Conservation (phyloP, 2,113 vertebrate genomes). For the Sander lucioperca region DNA sequence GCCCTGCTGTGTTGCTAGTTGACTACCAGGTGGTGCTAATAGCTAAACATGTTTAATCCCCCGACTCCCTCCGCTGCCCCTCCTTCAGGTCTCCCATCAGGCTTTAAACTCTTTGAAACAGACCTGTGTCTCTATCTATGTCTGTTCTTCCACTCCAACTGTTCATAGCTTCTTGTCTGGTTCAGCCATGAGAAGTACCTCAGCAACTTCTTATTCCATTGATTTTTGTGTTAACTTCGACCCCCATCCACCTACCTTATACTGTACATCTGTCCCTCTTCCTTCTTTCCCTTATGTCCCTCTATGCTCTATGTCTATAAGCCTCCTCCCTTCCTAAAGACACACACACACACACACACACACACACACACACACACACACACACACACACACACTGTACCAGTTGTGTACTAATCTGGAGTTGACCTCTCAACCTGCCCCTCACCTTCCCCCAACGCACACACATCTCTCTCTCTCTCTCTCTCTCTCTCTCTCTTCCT, state of each 20-base stretch:
- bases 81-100: neutral
- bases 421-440: constrained; percentile 48
- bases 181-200: neutral
- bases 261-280: constrained; percentile 48
- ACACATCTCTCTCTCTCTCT: neutral
- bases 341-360: constrained; percentile 20
- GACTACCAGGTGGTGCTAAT: constrained; percentile 54
- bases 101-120: neutral
- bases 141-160: neutral
- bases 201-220: neutral
- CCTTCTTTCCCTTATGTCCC: constrained; percentile 51
- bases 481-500: constrained; percentile 25
- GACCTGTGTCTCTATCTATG: neutral
- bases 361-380: constrained; percentile 26
- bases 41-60: constrained; percentile 65
- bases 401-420: constrained; percentile 70
- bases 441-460: neutral
- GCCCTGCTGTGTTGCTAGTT: constrained; percentile 43
- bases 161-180: neutral
- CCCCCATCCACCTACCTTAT: neutral
- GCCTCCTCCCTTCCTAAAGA: constrained; percentile 4
- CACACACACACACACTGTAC: constrained; percentile 53
- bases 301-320: neutral
- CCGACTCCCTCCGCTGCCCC: neutral
- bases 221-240: neutral